A percentile compares a stretch with the other conserved stretches of the same genome.
phyloP scores from a whole-genome alignment of 2,113 vertebrate genomes.

The Oreocharis arfaki region DNA sequence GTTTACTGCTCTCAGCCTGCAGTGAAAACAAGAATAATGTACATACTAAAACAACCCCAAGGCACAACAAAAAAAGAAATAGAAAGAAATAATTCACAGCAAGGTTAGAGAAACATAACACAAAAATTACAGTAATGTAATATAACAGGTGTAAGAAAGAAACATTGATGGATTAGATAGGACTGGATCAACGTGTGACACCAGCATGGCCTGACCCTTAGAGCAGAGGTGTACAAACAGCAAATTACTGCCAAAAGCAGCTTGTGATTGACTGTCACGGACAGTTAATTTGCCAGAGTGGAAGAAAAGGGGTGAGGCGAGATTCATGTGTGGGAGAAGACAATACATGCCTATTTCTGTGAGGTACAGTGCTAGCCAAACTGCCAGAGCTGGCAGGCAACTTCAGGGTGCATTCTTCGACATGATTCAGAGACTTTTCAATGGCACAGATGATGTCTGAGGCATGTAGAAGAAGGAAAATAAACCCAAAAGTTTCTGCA shows the following conservation, averaged over 20 bases:
- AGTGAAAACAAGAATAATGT: not conserved
- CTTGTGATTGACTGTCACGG: constrained; percentile 34
- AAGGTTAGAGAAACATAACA: not conserved
- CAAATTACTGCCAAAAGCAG: constrained; percentile 47
- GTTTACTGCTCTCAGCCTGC: not conserved
- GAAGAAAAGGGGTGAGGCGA: not conserved
- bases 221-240: constrained; percentile 36
- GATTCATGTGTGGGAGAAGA: not conserved
- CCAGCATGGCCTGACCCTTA: not conserved
- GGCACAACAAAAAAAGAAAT: not conserved
- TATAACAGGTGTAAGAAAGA: not conserved
- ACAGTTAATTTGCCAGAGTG: constrained; percentile 28
- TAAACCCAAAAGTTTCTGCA: not conserved
- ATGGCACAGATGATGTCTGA: not conserved
- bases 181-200: not conserved
- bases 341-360: not conserved
- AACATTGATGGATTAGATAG: not conserved
- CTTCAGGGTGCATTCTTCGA: not conserved
- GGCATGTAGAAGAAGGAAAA: not conserved
- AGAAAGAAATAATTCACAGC: constrained; percentile 4
- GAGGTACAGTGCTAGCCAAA: not conserved
- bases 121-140: not conserved
- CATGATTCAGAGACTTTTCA: not conserved
- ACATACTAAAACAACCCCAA: not conserved
- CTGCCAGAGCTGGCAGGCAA: not conserved